Evolutionary conservation across 1,140 invertebrate species (phyloP).

Genomic region (Drosophila tani): DNA sequence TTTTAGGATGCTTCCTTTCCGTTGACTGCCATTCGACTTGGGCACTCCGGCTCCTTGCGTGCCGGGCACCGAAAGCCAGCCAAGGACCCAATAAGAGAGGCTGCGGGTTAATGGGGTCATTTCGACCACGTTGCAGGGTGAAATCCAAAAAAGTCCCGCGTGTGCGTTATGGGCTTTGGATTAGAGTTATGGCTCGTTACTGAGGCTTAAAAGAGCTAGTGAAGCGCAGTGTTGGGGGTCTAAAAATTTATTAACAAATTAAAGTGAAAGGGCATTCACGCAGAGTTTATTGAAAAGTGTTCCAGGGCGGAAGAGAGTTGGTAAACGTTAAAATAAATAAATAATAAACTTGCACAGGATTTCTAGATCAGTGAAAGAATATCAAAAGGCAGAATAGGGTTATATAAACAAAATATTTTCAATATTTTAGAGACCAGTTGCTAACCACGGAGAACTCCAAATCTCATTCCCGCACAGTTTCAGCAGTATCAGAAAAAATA

Average conservation of each 20-base stretch:
- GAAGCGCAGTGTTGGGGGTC: constrained; percentile 16
- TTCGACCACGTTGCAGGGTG: constrained; percentile 45
- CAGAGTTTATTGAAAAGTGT: constrained; percentile 4
- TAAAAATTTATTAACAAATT: constrained; percentile 42
- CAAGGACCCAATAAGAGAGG: constrained; percentile 12
- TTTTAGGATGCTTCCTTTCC: constrained; percentile 40
- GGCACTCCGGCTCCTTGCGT: constrained; percentile 3
- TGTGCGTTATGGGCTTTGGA: constrained; percentile 44
- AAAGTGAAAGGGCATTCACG: constrained; percentile 6
- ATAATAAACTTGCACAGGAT: too few species aligned
- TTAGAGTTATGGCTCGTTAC: constrained; percentile 38
- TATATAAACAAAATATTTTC: neutral
- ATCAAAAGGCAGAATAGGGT: too few species aligned
- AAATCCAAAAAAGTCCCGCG: constrained; percentile 31
- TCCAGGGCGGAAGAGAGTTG: neutral
- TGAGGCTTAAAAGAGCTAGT: constrained; percentile 29
- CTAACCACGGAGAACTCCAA: too few species aligned
- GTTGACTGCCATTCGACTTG: constrained; percentile 46
- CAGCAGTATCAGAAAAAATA: neutral
- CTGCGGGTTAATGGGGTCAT: constrained; percentile 59
- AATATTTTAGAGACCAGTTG: neutral
- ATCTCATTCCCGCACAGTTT: too few species aligned
- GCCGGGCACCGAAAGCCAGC: constrained; percentile 6
- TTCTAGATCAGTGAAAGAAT: neutral
- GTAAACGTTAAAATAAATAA: neutral